Evolutionary conservation across 1,140 invertebrate genomes (phyloP).

Genomic region (Dysdera silvatica): DNA sequence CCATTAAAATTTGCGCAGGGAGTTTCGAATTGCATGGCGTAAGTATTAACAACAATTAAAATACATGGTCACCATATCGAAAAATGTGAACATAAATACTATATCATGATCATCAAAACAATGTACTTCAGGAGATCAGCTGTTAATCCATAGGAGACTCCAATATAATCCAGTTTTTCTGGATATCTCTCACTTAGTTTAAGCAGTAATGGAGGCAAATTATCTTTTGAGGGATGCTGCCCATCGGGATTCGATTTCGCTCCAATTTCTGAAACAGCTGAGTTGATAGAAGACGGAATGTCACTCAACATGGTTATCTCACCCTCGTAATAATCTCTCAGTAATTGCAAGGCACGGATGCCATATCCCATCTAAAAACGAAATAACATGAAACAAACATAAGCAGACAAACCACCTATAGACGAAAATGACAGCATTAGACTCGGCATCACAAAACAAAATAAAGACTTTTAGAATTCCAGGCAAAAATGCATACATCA

Average conservation of each 20-base stretch:
- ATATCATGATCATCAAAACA: too few species aligned
- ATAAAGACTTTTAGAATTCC: too few species aligned
- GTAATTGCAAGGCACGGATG: conserved; percentile 65
- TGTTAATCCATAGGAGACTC: conserved; percentile 87
- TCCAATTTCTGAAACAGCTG: conserved; percentile 57
- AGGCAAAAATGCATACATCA: too few species aligned
- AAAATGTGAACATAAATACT: too few species aligned
- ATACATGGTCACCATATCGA: too few species aligned
- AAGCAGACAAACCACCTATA: too few species aligned
- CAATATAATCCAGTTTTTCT: conserved; percentile 85
- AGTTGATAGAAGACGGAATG: not conserved
- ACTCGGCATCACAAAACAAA: too few species aligned
- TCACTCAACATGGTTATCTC: conserved; percentile 42
- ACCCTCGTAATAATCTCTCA: conserved; percentile 81
- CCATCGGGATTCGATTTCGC: conserved; percentile 39
- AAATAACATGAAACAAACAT: conserved; percentile 14
- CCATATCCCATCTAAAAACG: conserved; percentile 85
- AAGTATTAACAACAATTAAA: too few species aligned
- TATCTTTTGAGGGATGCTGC: conserved; percentile 53
- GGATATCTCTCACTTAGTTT: conserved; percentile 64
- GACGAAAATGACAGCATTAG: too few species aligned
- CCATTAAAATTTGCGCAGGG: too few species aligned
- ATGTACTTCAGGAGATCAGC: conserved; percentile 67
- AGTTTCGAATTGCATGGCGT: too few species aligned
- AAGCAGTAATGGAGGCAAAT: conserved; percentile 50